Evolutionary conservation across 1,140 invertebrate genomes (phyloP).

Genomic region (Pemphigus obesinymphae): DNA sequence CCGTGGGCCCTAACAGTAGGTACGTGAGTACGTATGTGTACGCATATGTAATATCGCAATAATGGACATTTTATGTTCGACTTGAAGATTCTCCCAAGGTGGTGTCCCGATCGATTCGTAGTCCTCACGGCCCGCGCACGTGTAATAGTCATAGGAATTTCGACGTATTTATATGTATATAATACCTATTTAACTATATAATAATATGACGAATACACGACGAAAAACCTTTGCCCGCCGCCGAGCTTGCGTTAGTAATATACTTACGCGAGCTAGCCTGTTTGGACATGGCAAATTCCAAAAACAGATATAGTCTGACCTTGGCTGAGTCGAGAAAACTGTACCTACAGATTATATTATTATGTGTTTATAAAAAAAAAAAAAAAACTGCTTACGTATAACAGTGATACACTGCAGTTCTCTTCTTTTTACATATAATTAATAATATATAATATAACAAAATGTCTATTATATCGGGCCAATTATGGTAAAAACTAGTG

Average conservation of each 20-base stretch:
- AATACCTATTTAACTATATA: neutral
- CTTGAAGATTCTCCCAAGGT: too few relatives aligned
- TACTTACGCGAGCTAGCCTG: neutral
- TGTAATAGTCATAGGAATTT: neutral
- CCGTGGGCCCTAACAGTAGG: too few relatives aligned
- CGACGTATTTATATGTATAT: neutral
- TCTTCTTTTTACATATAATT: slow-evolving; percentile 14
- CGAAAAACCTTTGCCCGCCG: neutral
- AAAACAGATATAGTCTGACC: slow-evolving; percentile 1
- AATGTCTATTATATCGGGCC: slow-evolving; percentile 28
- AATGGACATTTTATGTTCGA: too few relatives aligned
- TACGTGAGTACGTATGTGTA: too few relatives aligned
- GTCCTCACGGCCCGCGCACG: neutral
- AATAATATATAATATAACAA: slow-evolving; percentile 15
- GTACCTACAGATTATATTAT: neutral
- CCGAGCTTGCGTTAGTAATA: neutral
- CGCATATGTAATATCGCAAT: too few relatives aligned
- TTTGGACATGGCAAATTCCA: neutral
- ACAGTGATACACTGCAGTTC: neutral
- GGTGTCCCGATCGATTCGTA: too few relatives aligned
- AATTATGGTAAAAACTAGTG: slow-evolving; percentile 34
- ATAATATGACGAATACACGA: neutral
- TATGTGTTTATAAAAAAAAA: neutral
- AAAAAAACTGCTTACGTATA: neutral
- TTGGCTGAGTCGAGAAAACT: neutral